A percentile compares a stretch with the other conserved stretches of the same genome.
These are phyloP conservation scores for Temnopleurus reevesii DNA, from an alignment of 53 echinoderm and acorn worm genomes.

Conservation along the genomic window DNA sequence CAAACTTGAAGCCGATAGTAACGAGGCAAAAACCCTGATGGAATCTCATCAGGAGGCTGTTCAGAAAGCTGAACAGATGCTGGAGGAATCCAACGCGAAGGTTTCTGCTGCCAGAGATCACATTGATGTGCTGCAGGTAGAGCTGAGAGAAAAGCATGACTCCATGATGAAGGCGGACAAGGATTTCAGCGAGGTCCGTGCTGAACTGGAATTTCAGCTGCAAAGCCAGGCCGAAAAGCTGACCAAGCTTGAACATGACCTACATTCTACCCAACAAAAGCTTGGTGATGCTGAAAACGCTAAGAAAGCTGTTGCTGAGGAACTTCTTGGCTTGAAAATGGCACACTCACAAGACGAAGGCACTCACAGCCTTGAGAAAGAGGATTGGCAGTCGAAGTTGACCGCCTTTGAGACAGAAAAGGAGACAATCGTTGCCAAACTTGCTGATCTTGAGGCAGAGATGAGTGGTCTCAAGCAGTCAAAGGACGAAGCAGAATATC, in stretches of 20 bases:
- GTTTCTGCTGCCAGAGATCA: constrained; percentile 15
- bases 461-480: not conserved
- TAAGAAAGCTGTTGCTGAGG: constrained; percentile 26
- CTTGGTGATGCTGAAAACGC: constrained; percentile 15
- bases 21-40: constrained; percentile 17
- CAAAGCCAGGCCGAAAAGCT: not conserved
- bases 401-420: constrained; percentile 35
- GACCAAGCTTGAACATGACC: constrained; percentile 27
- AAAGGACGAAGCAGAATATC: constrained; percentile 45
- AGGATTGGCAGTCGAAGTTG: constrained; percentile 39
- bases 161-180: constrained; percentile 54
- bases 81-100: constrained; percentile 25
- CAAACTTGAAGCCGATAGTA: constrained; percentile 59
- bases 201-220: constrained; percentile 63
- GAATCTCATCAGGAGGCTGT: constrained; percentile 53
- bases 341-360: constrained; percentile 6
- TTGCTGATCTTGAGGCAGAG: not conserved
- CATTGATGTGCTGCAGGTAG: constrained; percentile 62
- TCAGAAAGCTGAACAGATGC: constrained; percentile 41
- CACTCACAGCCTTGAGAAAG: constrained; percentile 35
- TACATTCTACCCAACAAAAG: constrained; percentile 45
- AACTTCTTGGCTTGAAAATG: constrained; percentile 50
- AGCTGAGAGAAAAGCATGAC: constrained; percentile 59
- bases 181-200: constrained; percentile 52
- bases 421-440: not conserved